Base-by-base conservation (phyloP, 2,113 vertebrate species). In the Syngnathus scovelli region DNA sequence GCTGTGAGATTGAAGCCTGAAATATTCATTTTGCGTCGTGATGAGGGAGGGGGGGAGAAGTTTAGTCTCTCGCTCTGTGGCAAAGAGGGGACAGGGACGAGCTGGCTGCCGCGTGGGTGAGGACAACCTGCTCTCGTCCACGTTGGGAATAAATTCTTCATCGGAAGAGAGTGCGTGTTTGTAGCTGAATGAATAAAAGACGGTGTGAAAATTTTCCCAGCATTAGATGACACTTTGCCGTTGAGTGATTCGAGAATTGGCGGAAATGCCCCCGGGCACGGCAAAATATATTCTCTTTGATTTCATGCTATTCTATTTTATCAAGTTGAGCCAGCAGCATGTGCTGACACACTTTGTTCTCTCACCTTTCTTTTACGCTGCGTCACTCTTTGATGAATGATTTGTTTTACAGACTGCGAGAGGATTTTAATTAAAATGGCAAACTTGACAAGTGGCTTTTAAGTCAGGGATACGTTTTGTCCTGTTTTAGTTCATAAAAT, bases 351-450 rank as follows among this genome's bases (percentile, higher is more conserved):
- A 77, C 38, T 68, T 37, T 68, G 59, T 68, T 75, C 36, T 38
- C 68, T 75, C 67, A 60, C 62, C 46, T 80, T 71, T 73, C 38
- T 41, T 69, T 75, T 68, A 60, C 55, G 37, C 78, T 67, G 19
- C 49, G 58, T 27, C 60, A 5, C 19, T 27, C 52, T 41, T 39
- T 51, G 11, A 54, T 58, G 48, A 62, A 70, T 51, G 51, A 44
- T 61, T 67, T 56, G 55, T 64, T 46, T 55, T 36, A 65, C 7
- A 54, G 71, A 36, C 64, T 55, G 51, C 52, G 43, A 5, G 27
- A 69, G 38, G 48, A 27, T 64, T 79, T 72, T 41, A 78, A 74
- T 79, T 64, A 54, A 62, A 75, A 38, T 21, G 38, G 13, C 21
- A n/a, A 39, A 38, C 10, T 16, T 36, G 33, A 58, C 27, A 58